phyloP scores from a whole-genome alignment of 1,140 invertebrate species.

The Drosophila ohnishii region DNA sequence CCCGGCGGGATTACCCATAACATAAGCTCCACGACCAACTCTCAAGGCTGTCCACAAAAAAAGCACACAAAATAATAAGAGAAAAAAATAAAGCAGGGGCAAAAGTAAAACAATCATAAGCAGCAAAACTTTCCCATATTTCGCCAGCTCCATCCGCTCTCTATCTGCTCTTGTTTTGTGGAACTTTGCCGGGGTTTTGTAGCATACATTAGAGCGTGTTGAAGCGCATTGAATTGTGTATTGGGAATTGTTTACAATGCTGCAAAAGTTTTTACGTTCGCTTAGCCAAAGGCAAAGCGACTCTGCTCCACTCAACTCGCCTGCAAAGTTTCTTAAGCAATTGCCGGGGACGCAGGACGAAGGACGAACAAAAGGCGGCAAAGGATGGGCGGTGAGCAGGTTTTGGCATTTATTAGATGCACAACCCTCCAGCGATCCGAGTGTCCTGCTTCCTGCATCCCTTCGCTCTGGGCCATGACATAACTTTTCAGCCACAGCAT shows the following conservation, averaged over 20 bases:
- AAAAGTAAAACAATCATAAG: constrained; percentile 78
- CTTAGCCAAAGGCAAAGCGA: constrained; percentile 74
- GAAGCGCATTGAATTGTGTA: constrained; percentile 81
- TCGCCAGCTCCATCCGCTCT: constrained; percentile 30
- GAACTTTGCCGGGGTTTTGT: constrained; percentile 20
- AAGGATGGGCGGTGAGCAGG: constrained; percentile 19
- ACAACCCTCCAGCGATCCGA: constrained; percentile 55
- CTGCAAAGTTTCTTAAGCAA: constrained; percentile 75
- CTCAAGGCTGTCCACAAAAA: constrained; percentile 10
- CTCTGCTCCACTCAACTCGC: constrained; percentile 6
- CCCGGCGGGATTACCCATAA: constrained; percentile 43
- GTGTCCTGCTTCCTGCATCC: constrained; percentile 10
- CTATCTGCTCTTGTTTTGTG: constrained; percentile 17
- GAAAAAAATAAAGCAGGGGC: constrained; percentile 5
- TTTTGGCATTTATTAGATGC: constrained; percentile 79
- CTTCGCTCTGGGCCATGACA: constrained; percentile 37
- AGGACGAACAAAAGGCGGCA: constrained; percentile 11
- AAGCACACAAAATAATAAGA: neutral
- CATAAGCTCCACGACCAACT: constrained; percentile 48
- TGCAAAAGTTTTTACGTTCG: constrained; percentile 79
- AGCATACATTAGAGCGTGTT: constrained; percentile 80
- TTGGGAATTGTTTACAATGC: constrained; percentile 81
- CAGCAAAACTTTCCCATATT: constrained; percentile 55
- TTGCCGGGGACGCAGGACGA: constrained; percentile 41
- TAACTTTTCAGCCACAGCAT: constrained; percentile 67